Evolutionary conservation across 2,113 vertebrate species (phyloP).

Genomic region (Cisticola juncidis): DNA sequence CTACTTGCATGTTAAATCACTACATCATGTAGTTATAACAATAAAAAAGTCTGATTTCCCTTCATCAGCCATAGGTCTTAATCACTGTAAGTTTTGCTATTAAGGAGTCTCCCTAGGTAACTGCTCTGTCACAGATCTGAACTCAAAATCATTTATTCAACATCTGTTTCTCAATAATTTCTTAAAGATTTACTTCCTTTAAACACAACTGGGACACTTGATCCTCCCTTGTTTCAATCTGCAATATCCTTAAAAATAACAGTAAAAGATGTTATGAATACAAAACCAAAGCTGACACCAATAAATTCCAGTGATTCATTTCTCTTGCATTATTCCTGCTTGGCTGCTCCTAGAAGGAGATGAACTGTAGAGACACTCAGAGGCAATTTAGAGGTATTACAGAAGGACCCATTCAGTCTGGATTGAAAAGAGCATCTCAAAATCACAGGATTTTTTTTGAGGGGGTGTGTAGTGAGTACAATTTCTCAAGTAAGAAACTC

Average conservation of each 20-base stretch:
- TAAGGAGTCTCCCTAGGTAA: constrained; percentile 32
- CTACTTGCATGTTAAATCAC: not conserved
- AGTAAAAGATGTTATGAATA: constrained; percentile 67
- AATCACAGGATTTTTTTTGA: not conserved
- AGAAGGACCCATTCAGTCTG: not conserved
- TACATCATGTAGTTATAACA: not conserved
- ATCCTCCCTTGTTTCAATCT: constrained; percentile 71
- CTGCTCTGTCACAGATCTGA: constrained; percentile 36
- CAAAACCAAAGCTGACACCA: constrained; percentile 64
- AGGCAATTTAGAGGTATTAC: constrained; percentile 59
- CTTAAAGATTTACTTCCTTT: constrained; percentile 73
- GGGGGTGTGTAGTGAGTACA: fast-evolving
- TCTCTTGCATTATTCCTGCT: constrained; percentile 56
- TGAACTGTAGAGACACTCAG: constrained; percentile 70
- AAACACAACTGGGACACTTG: constrained; percentile 67
- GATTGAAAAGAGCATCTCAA: not conserved
- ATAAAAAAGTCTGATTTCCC: not conserved
- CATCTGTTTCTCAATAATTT: constrained; percentile 68
- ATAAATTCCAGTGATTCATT: constrained; percentile 73
- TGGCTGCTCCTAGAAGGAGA: constrained; percentile 19
- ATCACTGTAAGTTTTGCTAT: constrained; percentile 21
- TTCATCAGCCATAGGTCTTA: constrained; percentile 18
- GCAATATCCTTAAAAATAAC: constrained; percentile 71
- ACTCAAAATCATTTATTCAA: constrained; percentile 69
- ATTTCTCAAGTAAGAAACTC: not conserved